These are phyloP conservation scores for Eufriesea mexicana DNA, from an alignment of 1,140 invertebrate genomes.

Conservation along the genomic window DNA sequence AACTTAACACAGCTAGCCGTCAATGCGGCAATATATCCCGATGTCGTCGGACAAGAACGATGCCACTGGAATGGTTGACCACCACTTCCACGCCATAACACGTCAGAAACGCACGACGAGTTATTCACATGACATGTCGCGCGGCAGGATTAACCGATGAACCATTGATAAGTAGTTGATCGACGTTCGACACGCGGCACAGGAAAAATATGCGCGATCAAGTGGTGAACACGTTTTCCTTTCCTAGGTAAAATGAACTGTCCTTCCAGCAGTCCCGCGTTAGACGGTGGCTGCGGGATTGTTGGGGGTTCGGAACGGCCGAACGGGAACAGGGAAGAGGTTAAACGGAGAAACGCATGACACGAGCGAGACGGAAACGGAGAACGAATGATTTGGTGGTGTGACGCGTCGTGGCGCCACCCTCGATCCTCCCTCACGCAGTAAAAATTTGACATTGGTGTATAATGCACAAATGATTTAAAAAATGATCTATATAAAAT, in stretches of 20 bases:
- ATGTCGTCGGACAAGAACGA: constrained; percentile 25
- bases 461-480: background rate
- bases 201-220: constrained; percentile 14
- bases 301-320: constrained; percentile 57
- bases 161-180: background rate
- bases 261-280: constrained; percentile 51
- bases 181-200: constrained; percentile 13
- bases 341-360: constrained; percentile 37
- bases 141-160: background rate
- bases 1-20: constrained; percentile 28
- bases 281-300: constrained; percentile 61
- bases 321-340: constrained; percentile 46
- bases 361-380: constrained; percentile 11
- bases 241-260: constrained; percentile 37
- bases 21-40: constrained; percentile 42
- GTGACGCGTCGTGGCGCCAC: constrained; percentile 32
- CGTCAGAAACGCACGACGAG: constrained; percentile 27
- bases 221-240: constrained; percentile 12
- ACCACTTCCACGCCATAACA: constrained; percentile 39
- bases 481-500: background rate
- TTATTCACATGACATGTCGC: constrained; percentile 37
- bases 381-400: constrained; percentile 1
- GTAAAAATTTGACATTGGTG: background rate
- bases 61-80: constrained; percentile 38
- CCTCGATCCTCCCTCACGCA: background rate